phyloP scores from a whole-genome alignment of 2,113 vertebrate species.

The Oncorhynchus nerka region DNA sequence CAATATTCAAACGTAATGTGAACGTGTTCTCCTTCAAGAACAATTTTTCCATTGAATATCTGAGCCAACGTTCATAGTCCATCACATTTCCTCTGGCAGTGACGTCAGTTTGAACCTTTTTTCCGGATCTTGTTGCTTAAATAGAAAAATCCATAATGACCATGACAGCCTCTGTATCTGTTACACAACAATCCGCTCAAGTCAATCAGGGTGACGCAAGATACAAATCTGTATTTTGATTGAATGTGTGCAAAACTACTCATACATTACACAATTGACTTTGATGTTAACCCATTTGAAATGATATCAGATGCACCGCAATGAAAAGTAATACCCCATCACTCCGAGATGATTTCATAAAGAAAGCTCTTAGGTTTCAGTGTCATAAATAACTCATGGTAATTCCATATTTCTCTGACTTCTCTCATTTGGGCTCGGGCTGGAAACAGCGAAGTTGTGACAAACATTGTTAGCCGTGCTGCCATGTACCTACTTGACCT shows the following conservation, averaged over 20 bases:
- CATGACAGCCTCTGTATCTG: conserved; percentile 71
- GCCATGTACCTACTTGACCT: conserved; percentile 52
- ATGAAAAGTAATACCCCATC: conserved; percentile 61
- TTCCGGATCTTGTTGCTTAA: conserved; percentile 34
- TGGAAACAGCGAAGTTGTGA: conserved; percentile 70
- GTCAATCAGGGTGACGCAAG: conserved; percentile 70
- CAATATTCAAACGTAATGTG: background rate
- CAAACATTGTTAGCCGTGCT: conserved; percentile 73
- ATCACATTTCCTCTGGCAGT: conserved; percentile 13
- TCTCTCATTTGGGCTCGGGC: conserved; percentile 69
- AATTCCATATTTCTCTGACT: conserved; percentile 78
- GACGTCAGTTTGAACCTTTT: conserved; percentile 25
- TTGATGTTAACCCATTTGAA: conserved; percentile 70
- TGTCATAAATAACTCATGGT: conserved; percentile 80
- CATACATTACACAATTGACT: conserved; percentile 67
- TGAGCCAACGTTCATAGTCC: conserved; percentile 19
- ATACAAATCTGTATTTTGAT: conserved; percentile 78
- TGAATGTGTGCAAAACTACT: conserved; percentile 74
- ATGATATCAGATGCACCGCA: conserved; percentile 68
- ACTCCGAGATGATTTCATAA: conserved; percentile 72
- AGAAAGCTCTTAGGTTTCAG: conserved; percentile 71
- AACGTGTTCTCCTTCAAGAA: background rate
- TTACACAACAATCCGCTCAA: conserved; percentile 75
- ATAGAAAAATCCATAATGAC: conserved; percentile 70
- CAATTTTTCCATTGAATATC: background rate